A percentile compares a stretch with the other conserved stretches of the same genome.
These are phyloP conservation scores for Tragelaphus eurycerus DNA, from an alignment of 2,797 vertebrate species.

Conservation along the genomic window DNA sequence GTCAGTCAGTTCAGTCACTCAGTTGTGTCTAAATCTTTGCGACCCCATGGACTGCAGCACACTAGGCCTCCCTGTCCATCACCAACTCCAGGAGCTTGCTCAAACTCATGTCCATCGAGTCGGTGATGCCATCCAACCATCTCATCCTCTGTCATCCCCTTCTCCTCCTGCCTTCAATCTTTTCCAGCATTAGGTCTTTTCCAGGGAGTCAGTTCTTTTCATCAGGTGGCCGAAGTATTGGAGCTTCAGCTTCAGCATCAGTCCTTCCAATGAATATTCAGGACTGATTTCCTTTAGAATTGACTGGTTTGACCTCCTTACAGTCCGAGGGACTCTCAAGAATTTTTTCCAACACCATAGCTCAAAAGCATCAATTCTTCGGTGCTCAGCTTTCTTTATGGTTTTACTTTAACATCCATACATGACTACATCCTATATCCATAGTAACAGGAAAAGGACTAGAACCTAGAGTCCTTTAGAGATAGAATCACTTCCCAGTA, in stretches of 20 bases:
- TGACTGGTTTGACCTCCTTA: background rate
- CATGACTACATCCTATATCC: background rate
- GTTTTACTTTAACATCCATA: background rate
- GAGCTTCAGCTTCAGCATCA: background rate
- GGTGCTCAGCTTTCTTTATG: background rate
- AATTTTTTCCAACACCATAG: background rate
- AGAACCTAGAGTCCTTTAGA: background rate
- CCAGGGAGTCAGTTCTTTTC: background rate
- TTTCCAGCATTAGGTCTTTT: background rate
- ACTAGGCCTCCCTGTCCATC: background rate
- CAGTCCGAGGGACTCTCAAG: background rate
- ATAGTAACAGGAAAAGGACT: slow-evolving; percentile 36
- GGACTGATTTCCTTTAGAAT: background rate
- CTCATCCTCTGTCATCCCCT: background rate
- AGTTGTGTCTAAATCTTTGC: background rate
- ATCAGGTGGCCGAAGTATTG: background rate
- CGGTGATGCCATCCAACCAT: background rate
- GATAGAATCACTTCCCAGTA: background rate
- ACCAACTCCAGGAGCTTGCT: background rate
- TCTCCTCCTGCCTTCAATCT: background rate
- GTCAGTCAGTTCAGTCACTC: background rate
- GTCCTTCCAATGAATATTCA: background rate
- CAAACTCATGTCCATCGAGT: background rate
- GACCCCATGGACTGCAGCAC: background rate
- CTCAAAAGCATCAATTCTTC: background rate